Conservation (phyloP, 2,113 vertebrate genomes). For the Caloenas nicobarica region DNA sequence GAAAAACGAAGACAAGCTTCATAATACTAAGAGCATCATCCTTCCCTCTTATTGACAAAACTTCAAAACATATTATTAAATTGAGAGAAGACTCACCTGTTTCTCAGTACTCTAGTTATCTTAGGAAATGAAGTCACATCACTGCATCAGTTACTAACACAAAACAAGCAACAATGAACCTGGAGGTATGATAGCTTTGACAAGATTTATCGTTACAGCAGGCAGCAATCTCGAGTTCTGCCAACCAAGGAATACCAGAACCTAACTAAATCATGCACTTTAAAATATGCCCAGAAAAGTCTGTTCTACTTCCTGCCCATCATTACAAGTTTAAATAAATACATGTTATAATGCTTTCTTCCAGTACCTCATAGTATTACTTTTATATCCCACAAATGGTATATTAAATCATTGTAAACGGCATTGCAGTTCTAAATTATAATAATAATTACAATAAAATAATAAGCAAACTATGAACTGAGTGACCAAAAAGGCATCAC, state of each 20-base stretch:
- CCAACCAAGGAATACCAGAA: neutral
- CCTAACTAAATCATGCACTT: neutral
- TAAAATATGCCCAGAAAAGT: neutral
- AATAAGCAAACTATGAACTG: neutral
- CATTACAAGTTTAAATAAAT: neutral
- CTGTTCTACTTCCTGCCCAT: neutral
- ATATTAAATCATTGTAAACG: neutral
- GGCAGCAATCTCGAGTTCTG: neutral
- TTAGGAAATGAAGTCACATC: neutral
- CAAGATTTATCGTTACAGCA: neutral
- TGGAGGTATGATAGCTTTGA: neutral
- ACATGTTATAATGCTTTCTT: neutral
- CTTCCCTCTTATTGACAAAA: neutral
- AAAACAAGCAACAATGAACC: neutral
- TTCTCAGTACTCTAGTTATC: neutral
- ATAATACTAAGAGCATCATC: neutral
- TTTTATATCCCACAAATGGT: neutral
- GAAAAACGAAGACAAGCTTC: neutral
- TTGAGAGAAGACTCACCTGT: neutral
- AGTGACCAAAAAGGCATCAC: neutral
- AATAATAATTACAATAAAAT: no score
- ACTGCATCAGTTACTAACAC: neutral
- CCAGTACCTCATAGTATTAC: neutral
- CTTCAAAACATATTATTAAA: neutral
- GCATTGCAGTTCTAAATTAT: neutral